Conservation (phyloP, 2,113 vertebrate species). For the Crotalus helleri region DNA sequence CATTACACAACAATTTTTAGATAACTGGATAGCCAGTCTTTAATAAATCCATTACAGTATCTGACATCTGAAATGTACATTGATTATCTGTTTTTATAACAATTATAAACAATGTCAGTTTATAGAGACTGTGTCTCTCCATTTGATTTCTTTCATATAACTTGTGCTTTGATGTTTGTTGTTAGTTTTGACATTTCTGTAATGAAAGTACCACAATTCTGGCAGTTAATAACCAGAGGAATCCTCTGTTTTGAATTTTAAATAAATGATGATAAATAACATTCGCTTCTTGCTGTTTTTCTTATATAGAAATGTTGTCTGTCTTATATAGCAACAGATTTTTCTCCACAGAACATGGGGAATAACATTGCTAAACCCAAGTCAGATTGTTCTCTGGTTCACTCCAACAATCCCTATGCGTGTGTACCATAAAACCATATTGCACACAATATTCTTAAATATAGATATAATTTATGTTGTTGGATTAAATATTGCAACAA, state of each 20-base stretch:
- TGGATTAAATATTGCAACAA: conserved; percentile 75
- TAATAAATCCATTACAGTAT: conserved; percentile 78
- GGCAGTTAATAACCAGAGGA: conserved; percentile 75
- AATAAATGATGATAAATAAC: conserved; percentile 72
- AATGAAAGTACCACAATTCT: conserved; percentile 74
- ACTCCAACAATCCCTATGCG: conserved; percentile 64
- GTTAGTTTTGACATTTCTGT: conserved; percentile 60
- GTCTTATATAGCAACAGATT: conserved; percentile 72
- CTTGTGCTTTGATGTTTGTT: conserved; percentile 74
- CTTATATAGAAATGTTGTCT: conserved; percentile 73
- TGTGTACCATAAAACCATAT: conserved; percentile 72
- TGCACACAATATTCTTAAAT: conserved; percentile 76
- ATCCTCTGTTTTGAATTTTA: conserved; percentile 58
- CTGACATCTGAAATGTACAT: conserved; percentile 78
- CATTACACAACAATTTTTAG: conserved; percentile 74
- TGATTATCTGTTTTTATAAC: conserved; percentile 70
- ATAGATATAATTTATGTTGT: conserved; percentile 73
- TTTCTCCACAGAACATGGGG: conserved; percentile 66
- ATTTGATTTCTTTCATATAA: conserved; percentile 66
- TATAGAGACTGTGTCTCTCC: conserved; percentile 69
- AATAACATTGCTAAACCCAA: conserved; percentile 68
- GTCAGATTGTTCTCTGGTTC: conserved; percentile 66
- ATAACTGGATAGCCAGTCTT: conserved; percentile 76
- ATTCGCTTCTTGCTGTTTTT: conserved; percentile 58
- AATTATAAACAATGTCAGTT: conserved; percentile 73